Conservation (phyloP, 2,797 vertebrate species). For the Antennarius maculatus region DNA sequence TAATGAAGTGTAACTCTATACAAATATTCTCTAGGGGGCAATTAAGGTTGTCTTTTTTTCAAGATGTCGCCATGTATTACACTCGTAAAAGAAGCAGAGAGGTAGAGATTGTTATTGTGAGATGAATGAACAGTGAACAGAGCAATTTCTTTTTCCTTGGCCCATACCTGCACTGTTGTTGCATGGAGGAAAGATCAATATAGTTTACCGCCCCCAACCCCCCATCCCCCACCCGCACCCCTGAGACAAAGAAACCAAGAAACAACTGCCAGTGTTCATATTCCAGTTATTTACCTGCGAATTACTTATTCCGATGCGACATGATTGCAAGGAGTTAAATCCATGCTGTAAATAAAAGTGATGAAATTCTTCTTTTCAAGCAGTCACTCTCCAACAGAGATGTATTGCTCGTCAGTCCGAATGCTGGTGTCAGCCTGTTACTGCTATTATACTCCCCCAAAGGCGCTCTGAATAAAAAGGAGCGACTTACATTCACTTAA, state of each 20-base stretch:
- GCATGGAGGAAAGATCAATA: slow-evolving; percentile 30
- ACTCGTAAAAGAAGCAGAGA: neutral
- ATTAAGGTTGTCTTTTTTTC: neutral
- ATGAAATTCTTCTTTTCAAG: slow-evolving; percentile 25
- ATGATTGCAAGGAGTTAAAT: slow-evolving; percentile 50
- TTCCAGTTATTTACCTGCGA: slow-evolving; percentile 46
- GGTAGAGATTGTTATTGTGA: neutral
- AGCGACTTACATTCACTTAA: slow-evolving; percentile 46
- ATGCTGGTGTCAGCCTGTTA: slow-evolving; percentile 26
- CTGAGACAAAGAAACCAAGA: slow-evolving; percentile 41
- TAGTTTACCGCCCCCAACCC: no score
- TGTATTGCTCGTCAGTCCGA: slow-evolving; percentile 20
- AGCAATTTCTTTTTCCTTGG: slow-evolving; percentile 10
- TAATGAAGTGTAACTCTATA: neutral
- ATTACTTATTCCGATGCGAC: slow-evolving; percentile 33
- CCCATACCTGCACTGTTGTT: slow-evolving; percentile 9
- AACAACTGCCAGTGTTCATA: slow-evolving; percentile 37
- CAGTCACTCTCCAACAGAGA: slow-evolving; percentile 28
- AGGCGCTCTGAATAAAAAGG: slow-evolving; percentile 47
- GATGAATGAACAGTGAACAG: neutral
- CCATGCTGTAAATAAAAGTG: slow-evolving; percentile 40
- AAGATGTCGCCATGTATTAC: neutral
- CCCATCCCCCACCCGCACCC: no score
- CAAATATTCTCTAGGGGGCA: neutral
- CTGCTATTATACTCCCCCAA: slow-evolving; percentile 41